A percentile compares a stretch with the other conserved stretches of the same genome.
These are phyloP conservation scores for Epinotia nisella DNA, from an alignment of 2,888 invertebrate species.

Conservation along the genomic window DNA sequence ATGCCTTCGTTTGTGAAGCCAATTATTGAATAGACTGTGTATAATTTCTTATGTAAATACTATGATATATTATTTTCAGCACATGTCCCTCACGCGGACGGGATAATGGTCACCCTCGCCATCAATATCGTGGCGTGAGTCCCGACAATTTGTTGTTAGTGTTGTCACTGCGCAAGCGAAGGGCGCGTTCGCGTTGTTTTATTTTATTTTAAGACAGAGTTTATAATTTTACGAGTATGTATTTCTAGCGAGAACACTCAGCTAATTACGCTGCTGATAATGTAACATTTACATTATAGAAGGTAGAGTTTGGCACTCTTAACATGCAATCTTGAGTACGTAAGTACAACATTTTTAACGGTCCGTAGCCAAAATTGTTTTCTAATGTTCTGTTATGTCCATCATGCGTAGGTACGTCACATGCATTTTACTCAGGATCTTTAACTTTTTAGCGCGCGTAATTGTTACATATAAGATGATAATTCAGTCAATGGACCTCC, in stretches of 20 bases:
- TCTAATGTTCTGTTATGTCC: no score
- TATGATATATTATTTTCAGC: slow-evolving; percentile 38
- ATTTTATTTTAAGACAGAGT: slow-evolving; percentile 6
- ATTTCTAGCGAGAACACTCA: neutral
- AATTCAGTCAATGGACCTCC: no score
- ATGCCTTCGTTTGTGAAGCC: slow-evolving; percentile 15
- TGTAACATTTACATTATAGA: no score
- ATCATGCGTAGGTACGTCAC: no score
- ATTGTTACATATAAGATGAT: no score
- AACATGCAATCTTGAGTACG: no score
- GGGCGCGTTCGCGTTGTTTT: slow-evolving; percentile 43
- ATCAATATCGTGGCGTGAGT: slow-evolving; percentile 53
- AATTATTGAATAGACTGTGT: slow-evolving; percentile 26
- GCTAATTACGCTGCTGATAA: no score
- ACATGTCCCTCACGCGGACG: slow-evolving; percentile 42
- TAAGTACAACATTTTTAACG: no score
- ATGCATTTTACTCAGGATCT: no score
- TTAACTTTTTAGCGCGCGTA: no score
- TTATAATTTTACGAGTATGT: neutral
- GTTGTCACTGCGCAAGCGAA: slow-evolving; percentile 49
- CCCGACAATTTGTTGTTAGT: slow-evolving; percentile 54
- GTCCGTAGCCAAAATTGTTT: no score
- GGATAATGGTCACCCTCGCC: slow-evolving; percentile 43
- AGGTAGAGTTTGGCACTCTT: no score
- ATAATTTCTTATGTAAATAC: slow-evolving; percentile 43